These are phyloP conservation scores for Conus betulinus DNA, from an alignment of 1,140 invertebrate genomes.

Conservation along the genomic window DNA sequence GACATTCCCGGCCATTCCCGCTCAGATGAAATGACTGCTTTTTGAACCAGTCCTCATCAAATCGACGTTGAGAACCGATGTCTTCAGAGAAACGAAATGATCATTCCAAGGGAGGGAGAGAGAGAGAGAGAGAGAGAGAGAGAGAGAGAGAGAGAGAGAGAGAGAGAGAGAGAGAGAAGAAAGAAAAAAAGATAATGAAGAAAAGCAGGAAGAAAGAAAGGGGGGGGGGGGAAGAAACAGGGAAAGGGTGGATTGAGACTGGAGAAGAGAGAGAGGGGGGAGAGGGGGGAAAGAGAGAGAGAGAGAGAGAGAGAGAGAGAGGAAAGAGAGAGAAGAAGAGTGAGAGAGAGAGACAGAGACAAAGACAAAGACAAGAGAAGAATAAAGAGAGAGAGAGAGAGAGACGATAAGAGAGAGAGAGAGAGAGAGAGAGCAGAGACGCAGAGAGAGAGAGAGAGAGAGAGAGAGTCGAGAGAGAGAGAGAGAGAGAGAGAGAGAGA, in stretches of 20 bases:
- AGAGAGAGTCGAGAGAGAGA: neutral
- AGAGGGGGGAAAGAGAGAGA: neutral
- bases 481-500: neutral
- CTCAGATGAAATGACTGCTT: too few species aligned
- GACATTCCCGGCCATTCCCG: too few species aligned
- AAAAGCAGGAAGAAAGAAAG: neutral
- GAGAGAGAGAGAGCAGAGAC: neutral
- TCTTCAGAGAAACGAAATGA: too few species aligned
- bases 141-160: conserved; percentile 5
- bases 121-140: conserved; percentile 26
- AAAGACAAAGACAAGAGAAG: neutral
- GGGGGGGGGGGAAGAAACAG: neutral
- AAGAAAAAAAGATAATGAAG: too few species aligned
- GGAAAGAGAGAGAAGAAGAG: neutral
- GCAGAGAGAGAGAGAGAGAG: neutral
- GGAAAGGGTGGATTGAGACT: neutral
- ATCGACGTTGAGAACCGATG: neutral
- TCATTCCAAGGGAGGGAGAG: neutral
- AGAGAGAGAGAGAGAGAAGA: neutral
- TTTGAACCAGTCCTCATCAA: too few species aligned
- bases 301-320: neutral
- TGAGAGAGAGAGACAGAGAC: neutral
- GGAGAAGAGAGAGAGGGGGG: neutral
- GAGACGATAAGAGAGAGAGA: neutral
- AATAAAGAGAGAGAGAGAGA: neutral